These are phyloP conservation scores for Cygnus olor DNA, from an alignment of 2,797 vertebrate species.

Conservation along the genomic window DNA sequence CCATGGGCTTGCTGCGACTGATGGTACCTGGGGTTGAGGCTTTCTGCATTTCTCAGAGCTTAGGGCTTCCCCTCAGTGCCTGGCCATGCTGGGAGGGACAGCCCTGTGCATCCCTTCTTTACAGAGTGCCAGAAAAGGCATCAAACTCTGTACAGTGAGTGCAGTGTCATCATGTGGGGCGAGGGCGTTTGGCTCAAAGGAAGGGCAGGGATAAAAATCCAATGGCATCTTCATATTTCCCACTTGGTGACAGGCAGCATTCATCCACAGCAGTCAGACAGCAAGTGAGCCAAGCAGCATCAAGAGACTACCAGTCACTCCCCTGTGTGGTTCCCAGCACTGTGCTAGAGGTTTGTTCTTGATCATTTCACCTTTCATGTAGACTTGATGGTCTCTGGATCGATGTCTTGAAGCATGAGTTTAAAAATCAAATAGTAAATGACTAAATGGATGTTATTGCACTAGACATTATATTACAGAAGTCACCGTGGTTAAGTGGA, in stretches of 20 bases:
- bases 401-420: neutral
- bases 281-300: neutral
- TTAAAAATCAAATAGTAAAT: constrained; percentile 46
- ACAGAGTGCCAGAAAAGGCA: too few relatives aligned
- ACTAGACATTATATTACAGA: neutral
- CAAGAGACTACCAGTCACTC: neutral
- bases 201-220: neutral
- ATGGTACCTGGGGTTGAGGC: neutral
- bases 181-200: neutral
- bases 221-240: neutral
- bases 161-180: neutral
- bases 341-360: neutral
- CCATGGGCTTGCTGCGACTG: neutral
- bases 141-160: neutral
- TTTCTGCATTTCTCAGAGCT: too few relatives aligned
- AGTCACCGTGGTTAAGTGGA: constrained; percentile 43
- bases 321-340: neutral
- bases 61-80: too few relatives aligned
- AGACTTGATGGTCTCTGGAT: neutral
- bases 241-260: neutral
- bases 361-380: neutral
- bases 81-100: too few relatives aligned
- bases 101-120: too few relatives aligned
- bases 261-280: neutral
- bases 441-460: neutral